Conservation (phyloP, 1,140 invertebrate species). For the Rhagoletis zephyria region DNA sequence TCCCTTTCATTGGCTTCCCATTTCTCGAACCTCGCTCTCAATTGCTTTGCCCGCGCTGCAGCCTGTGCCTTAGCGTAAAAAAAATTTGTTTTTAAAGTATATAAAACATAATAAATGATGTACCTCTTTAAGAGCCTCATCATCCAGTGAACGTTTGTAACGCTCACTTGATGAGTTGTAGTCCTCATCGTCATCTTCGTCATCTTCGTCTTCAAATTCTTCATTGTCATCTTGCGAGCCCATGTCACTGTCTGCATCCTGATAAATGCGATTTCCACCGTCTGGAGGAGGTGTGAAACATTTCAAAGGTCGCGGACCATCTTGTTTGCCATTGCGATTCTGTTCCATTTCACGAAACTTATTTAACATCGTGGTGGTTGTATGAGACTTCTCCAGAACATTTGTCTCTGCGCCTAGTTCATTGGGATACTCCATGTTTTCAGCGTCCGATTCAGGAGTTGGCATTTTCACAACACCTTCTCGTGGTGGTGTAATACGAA, state of each 20-base stretch:
- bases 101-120: background rate
- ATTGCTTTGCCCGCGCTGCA: conserved; percentile 86
- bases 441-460: conserved; percentile 56
- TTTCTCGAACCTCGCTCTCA: conserved; percentile 92
- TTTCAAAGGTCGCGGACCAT: conserved; percentile 85
- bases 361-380: conserved; percentile 86
- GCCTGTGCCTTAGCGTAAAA: conserved; percentile 79
- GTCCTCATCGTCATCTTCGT: conserved; percentile 60
- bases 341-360: conserved; percentile 91
- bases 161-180: background rate
- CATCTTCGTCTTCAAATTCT: conserved; percentile 47
- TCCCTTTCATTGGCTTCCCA: conserved; percentile 86
- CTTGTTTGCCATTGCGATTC: conserved; percentile 75
- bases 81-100: background rate
- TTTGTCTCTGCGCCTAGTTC: conserved; percentile 64
- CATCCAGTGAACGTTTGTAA: background rate
- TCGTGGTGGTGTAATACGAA: conserved; percentile 88
- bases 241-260: conserved; percentile 76
- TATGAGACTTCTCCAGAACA: conserved; percentile 80
- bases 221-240: conserved; percentile 71
- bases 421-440: conserved; percentile 36
- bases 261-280: conserved; percentile 76
- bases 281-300: conserved; percentile 90
- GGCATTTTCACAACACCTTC: conserved; percentile 80
- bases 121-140: conserved; percentile 63